Conservation (phyloP, 2,113 vertebrate species). For the Coregonus clupeaformis region DNA sequence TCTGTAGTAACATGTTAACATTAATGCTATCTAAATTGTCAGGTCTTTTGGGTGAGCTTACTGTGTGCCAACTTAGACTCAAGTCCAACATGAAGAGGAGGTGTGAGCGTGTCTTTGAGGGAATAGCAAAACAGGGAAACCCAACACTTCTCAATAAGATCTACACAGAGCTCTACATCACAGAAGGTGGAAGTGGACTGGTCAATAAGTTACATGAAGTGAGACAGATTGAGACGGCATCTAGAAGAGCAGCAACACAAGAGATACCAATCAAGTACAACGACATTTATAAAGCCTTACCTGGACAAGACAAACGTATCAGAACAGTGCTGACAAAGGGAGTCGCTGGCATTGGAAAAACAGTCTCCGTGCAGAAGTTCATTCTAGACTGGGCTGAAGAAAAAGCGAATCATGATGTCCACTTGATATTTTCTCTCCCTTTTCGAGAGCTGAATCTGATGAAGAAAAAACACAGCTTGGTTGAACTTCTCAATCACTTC, state of each 20-base stretch:
- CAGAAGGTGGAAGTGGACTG: not conserved
- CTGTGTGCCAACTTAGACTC: not conserved
- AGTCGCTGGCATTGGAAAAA: not conserved
- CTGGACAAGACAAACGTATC: not conserved
- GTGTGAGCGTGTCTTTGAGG: not conserved
- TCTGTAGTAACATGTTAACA: too few species aligned
- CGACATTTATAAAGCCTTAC: not conserved
- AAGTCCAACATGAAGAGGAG: not conserved
- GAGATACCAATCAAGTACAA: not conserved
- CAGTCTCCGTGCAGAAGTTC: not conserved
- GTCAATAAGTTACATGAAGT: not conserved
- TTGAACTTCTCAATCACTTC: not conserved
- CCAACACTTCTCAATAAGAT: not conserved
- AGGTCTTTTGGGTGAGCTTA: not conserved
- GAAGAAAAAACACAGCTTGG: not conserved
- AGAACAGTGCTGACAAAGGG: not conserved
- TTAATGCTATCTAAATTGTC: not conserved
- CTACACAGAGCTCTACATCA: not conserved
- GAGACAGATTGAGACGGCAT: not conserved
- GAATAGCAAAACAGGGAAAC: not conserved
- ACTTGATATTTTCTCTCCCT: not conserved
- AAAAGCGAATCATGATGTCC: not conserved
- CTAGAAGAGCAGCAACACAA: not conserved
- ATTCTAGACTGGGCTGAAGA: not conserved
- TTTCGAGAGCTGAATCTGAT: not conserved